Evolutionary conservation across 2,113 vertebrate species (phyloP), one percentile per base, ranked within the genome.

Genomic region (Epinephelus fuscoguttatus): DNA sequence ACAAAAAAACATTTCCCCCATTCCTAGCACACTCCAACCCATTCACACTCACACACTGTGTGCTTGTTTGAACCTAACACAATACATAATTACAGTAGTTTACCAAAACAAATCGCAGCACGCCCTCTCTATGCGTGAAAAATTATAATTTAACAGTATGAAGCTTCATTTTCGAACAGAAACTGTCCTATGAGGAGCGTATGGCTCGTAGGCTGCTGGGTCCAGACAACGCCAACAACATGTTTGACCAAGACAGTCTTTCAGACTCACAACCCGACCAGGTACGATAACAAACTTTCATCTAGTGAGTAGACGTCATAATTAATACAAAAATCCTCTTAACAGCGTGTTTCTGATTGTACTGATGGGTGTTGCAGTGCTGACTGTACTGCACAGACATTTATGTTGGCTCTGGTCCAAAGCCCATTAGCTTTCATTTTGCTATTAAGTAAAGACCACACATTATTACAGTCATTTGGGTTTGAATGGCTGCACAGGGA

Each of bases 141-240:
- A 63, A 49, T 10, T 10, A 17, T 57, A 59, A 9, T 57, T 81
- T 74, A 75, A 63, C 72, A 69, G 70, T 45, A 40, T 57, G 47
- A 66, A 47, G 69, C 64, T 72, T 81, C 19, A 25, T 66, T 21
- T 82, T 86, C 84, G 80, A 87, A 88, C 93, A 99, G 97, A 94
- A 97, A 80, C 78, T 98, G 82, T 98, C 97, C 10, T 98, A 99
- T 63, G 98, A 99, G 84, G 97, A 99, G 76, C 96, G 96, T 62
- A 99, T 99, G 97, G 98, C 98, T 85, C 97, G 98, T 60, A 94
- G 98, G 91, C 94, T 99, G 95, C 95, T 99, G 6, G 98, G 98
- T 88, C 97, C 97, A 79, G 96, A 95, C 71, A 97, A 95, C 4
- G 96, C 96, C 81, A 96, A 96, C 68, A 95, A 96, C n/a, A 95